These are phyloP conservation scores for Lamprotornis superbus DNA, from an alignment of 2,113 vertebrate genomes.

Conservation along the genomic window DNA sequence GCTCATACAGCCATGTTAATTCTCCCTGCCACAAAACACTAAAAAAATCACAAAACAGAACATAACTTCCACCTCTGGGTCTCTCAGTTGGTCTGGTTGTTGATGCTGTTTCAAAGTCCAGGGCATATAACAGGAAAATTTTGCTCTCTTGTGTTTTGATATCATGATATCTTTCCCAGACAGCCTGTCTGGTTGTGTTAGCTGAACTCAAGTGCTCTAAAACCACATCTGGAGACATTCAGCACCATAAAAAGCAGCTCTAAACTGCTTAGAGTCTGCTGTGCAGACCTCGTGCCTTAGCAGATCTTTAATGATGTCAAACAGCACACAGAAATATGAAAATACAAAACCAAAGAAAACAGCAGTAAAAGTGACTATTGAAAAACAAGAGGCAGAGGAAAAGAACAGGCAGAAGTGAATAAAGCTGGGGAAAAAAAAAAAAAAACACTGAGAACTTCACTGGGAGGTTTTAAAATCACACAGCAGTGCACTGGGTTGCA, in stretches of 20 bases:
- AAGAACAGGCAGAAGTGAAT: not conserved
- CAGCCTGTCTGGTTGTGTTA: not conserved
- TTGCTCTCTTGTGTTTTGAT: not conserved
- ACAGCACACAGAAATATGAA: not conserved
- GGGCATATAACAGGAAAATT: not conserved
- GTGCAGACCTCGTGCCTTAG: not conserved
- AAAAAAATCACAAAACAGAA: not conserved
- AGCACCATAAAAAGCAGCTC: not conserved
- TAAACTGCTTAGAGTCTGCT: not conserved
- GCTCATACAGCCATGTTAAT: not conserved
- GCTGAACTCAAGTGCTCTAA: not conserved
- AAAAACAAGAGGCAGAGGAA: not conserved
- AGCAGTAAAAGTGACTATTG: not conserved
- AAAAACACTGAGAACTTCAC: not conserved
- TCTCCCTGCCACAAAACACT: not conserved
- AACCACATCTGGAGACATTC: not conserved
- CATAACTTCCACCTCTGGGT: not conserved
- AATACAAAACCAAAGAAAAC: not conserved
- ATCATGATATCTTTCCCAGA: not conserved
- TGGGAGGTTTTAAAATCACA: rapidly evolving
- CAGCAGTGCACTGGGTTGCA: not conserved
- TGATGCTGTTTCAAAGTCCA: not conserved
- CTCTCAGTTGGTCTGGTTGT: not conserved
- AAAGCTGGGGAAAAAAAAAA: not conserved
- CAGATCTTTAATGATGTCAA: not conserved